These are phyloP conservation scores for Anastatus disparis DNA, from an alignment of 1,140 invertebrate species.

Conservation along the genomic window DNA sequence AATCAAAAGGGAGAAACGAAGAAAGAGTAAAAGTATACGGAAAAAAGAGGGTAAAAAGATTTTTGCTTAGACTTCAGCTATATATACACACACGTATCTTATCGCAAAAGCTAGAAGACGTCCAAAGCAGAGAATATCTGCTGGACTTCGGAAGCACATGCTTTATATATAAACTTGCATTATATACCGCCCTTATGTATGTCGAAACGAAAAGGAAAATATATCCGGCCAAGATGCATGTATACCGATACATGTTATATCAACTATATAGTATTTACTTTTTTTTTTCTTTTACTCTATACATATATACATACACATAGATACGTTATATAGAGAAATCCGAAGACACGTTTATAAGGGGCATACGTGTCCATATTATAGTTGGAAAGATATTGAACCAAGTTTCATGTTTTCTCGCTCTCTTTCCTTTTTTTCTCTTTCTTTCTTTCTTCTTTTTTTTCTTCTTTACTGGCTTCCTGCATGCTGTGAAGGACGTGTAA, in stretches of 20 bases:
- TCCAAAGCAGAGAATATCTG: conserved; percentile 59
- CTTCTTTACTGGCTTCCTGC: conserved; percentile 31
- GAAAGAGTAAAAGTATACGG: background rate
- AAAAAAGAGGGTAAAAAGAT: conserved; percentile 45
- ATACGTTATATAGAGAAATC: no score
- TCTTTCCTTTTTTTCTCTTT: no score
- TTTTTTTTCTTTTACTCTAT: conserved; percentile 10
- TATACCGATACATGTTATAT: conserved; percentile 47
- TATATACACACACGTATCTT: no score
- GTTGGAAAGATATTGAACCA: conserved; percentile 55
- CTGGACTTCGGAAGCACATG: conserved; percentile 47
- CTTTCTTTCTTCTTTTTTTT: no score
- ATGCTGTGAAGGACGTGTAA: conserved; percentile 31
- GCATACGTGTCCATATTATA: conserved; percentile 59
- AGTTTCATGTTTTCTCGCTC: conserved; percentile 36
- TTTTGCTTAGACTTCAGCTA: conserved; percentile 46
- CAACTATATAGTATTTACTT: conserved; percentile 39
- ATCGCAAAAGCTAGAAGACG: conserved; percentile 57
- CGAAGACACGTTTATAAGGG: background rate
- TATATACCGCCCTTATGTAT: conserved; percentile 53
- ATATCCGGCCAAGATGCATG: conserved; percentile 51
- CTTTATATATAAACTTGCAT: conserved; percentile 52
- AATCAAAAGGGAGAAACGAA: background rate
- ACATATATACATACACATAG: background rate
- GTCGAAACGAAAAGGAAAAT: conserved; percentile 9